Conservation (phyloP, 2,113 vertebrate species). For the Hemiprocne comata region DNA sequence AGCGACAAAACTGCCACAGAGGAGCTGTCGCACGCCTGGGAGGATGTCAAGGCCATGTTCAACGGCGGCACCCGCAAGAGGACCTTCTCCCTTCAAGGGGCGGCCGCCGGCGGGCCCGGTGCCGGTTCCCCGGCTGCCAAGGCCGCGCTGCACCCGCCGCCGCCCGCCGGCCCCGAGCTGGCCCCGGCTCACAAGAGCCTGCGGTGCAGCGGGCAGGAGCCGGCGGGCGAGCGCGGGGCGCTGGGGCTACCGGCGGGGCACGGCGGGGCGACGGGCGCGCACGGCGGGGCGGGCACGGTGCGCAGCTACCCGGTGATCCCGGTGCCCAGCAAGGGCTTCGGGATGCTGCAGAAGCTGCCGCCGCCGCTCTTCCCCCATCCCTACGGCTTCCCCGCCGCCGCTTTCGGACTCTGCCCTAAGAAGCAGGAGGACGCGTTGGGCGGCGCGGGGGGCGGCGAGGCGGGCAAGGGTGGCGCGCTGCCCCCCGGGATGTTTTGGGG, state of each 20-base stretch:
- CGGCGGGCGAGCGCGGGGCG: constrained; percentile 63
- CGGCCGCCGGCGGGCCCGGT: constrained; percentile 40
- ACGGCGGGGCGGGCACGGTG: constrained; percentile 71
- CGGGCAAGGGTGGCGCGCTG: constrained; percentile 52
- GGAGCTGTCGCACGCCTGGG: constrained; percentile 91
- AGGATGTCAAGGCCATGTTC: constrained; percentile 98
- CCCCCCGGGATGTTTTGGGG: constrained; percentile 73
- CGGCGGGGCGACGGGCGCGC: constrained; percentile 39
- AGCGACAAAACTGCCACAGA: constrained; percentile 87
- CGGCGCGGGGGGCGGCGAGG: constrained; percentile 52
- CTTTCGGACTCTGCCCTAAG: constrained; percentile 92
- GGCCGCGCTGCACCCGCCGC: constrained; percentile 30
- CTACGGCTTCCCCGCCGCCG: constrained; percentile 86
- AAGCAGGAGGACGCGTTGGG: constrained; percentile 83
- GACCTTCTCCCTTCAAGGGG: constrained; percentile 85
- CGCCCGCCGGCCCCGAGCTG: constrained; percentile 48
- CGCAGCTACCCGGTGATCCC: constrained; percentile 94
- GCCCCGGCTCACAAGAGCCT: constrained; percentile 73
- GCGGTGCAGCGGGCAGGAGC: constrained; percentile 69
- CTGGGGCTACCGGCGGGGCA: constrained; percentile 78
- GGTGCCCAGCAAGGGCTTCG: constrained; percentile 93
- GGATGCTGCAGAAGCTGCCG: constrained; percentile 90
- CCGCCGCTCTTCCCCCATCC: constrained; percentile 92
- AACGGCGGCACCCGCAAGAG: constrained; percentile 94
- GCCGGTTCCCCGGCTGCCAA: constrained; percentile 41